Conservation (phyloP, 2,113 vertebrate genomes). For the Calyptommatus sinebrachiatus region DNA sequence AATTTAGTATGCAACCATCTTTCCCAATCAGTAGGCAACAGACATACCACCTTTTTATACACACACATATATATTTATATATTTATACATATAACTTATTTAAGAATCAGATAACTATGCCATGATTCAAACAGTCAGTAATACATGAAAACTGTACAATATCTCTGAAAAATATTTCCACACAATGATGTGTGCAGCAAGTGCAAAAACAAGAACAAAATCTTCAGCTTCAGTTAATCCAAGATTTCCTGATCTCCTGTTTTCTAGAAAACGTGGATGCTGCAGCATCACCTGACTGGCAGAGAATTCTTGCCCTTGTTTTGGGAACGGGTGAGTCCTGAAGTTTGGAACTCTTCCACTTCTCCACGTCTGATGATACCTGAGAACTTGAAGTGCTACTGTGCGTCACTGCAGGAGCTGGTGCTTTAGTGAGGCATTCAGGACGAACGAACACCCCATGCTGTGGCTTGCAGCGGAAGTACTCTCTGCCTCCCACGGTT, state of each 20-base stretch:
- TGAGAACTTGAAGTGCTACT: conserved; percentile 60
- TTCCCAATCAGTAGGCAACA: conserved; percentile 66
- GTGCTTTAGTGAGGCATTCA: conserved; percentile 75
- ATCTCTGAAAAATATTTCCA: conserved; percentile 65
- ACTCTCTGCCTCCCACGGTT: conserved; percentile 81
- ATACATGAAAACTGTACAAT: conserved; percentile 74
- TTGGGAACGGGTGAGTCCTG: conserved; percentile 46
- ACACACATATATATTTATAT: conserved; percentile 64
- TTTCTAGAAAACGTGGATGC: conserved; percentile 72
- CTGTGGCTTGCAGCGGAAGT: conserved; percentile 79
- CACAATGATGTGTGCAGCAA: conserved; percentile 68
- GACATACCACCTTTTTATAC: conserved; percentile 69
- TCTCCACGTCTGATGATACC: conserved; percentile 67
- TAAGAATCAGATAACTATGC: conserved; percentile 72
- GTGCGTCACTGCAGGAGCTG: conserved; percentile 62
- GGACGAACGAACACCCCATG: conserved; percentile 82
- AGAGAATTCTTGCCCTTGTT: conserved; percentile 50
- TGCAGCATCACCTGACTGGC: conserved; percentile 54
- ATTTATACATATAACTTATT: conserved; percentile 70
- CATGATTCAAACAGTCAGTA: conserved; percentile 67
- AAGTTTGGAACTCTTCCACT: conserved; percentile 44
- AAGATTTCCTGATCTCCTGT: conserved; percentile 70
- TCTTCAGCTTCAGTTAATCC: conserved; percentile 70
- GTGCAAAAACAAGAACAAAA: conserved; percentile 75
- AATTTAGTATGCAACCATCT: conserved; percentile 69